These are phyloP conservation scores for Cylindroiulus punctatus DNA, from an alignment of 2,888 invertebrate species.

Conservation along the genomic window DNA sequence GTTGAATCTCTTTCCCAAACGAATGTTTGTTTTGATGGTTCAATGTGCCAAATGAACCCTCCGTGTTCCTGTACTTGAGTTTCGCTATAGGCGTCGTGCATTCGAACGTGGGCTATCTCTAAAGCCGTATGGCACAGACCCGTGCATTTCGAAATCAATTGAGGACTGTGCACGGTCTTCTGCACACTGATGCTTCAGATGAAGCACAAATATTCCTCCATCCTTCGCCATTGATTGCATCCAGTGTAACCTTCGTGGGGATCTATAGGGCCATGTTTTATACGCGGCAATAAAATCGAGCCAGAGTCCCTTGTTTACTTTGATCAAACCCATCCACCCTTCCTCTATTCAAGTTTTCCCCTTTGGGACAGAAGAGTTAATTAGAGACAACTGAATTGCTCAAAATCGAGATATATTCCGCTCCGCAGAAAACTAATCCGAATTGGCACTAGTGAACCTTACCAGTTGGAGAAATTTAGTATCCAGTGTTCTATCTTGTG, in stretches of 20 bases:
- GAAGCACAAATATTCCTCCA: conserved; percentile 34
- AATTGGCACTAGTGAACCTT: neutral
- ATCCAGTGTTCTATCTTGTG: neutral
- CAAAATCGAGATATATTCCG: conserved; percentile 13
- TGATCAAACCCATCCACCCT: conserved; percentile 10
- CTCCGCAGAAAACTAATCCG: conserved; percentile 2
- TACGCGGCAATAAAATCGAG: neutral
- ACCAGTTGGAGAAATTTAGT: neutral
- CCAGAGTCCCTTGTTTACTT: neutral
- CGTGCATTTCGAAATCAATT: conserved; percentile 34
- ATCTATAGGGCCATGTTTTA: conserved; percentile 7
- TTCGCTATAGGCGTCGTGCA: neutral
- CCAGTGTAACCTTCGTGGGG: neutral
- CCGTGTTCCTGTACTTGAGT: neutral
- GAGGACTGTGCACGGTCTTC: conserved; percentile 29
- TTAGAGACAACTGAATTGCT: neutral
- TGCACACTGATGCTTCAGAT: conserved; percentile 37
- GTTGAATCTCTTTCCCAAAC: conserved; percentile 22
- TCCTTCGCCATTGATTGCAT: conserved; percentile 34
- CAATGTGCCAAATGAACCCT: conserved; percentile 8
- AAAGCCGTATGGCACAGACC: neutral
- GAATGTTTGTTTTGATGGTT: conserved; percentile 42
- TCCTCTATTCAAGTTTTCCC: neutral
- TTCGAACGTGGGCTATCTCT: neutral
- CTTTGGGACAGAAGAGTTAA: neutral